Conservation (phyloP, 1,140 invertebrate genomes). For the Papilio dardanus region DNA sequence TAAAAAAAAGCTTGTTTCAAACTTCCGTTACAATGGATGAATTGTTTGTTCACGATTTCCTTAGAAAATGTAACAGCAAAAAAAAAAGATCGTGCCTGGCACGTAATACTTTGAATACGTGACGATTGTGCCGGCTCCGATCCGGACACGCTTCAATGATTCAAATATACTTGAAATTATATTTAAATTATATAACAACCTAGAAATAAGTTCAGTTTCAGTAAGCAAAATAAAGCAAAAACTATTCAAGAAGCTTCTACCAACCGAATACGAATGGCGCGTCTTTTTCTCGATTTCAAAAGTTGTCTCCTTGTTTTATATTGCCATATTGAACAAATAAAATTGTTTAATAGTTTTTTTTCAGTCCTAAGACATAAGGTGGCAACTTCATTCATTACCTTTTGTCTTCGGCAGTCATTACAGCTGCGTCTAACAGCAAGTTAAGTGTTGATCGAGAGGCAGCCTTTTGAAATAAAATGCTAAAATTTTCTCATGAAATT, state of each 20-base stretch:
- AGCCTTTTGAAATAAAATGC: neutral
- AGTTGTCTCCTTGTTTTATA: too few species aligned
- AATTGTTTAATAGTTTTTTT: neutral
- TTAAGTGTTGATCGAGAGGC: neutral
- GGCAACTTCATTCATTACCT: neutral
- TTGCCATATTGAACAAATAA: too few species aligned
- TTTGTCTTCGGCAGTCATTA: neutral
- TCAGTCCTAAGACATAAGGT: neutral
- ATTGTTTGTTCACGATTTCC: slow-evolving; percentile 7
- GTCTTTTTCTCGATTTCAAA: neutral
- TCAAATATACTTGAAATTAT: slow-evolving; percentile 14
- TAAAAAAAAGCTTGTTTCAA: neutral
- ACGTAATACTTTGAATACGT: slow-evolving; percentile 21
- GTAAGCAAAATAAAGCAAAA: neutral
- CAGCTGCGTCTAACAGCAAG: slow-evolving; percentile 13
- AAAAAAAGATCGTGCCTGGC: slow-evolving; percentile 11
- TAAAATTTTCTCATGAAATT: neutral
- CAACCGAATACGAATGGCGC: neutral
- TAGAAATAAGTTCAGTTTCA: neutral
- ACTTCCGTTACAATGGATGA: slow-evolving; percentile 19
- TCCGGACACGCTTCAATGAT: neutral
- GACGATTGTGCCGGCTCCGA: neutral
- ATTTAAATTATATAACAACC: slow-evolving; percentile 5
- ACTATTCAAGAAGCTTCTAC: neutral
- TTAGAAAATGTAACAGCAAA: slow-evolving; percentile 6